A percentile compares a stretch with the other conserved stretches of the same genome.
phyloP scores from a whole-genome alignment of 2,888 invertebrate species.

The Chymomyza caudatula region DNA sequence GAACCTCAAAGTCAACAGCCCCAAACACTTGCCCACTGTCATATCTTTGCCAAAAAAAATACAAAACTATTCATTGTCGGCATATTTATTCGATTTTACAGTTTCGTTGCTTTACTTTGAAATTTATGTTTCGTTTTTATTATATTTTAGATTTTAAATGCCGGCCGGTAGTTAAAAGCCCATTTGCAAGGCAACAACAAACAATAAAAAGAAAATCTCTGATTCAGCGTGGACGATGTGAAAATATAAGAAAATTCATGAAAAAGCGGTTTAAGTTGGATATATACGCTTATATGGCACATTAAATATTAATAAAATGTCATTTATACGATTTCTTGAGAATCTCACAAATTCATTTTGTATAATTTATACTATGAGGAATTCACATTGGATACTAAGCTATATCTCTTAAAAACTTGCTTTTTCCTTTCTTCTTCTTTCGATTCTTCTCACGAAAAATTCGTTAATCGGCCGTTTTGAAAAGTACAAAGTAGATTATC shows the following conservation, averaged over 20 bases:
- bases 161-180: conserved; percentile 62
- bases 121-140: conserved; percentile 55
- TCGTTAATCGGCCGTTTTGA: too few species aligned
- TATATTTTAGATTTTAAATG: conserved; percentile 41
- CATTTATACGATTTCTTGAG: not conserved
- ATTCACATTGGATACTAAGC: not conserved
- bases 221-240: conserved; percentile 36
- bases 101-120: conserved; percentile 34
- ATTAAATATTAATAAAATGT: not conserved
- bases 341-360: not conserved
- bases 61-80: conserved; percentile 36
- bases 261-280: not conserved
- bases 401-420: too few species aligned
- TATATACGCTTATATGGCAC: not conserved
- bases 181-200: conserved; percentile 30
- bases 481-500: too few species aligned
- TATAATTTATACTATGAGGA: not conserved
- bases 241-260: not conserved
- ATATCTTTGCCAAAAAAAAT: conserved; percentile 35
- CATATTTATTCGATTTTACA: conserved; percentile 23
- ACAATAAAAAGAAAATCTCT: conserved; percentile 8
- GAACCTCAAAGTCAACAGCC: conserved; percentile 11
- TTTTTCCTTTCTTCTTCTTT: too few species aligned
- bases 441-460: too few species aligned
- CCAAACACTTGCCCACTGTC: not conserved